Percentiles rank a stretch among this genome's conserved stretches.
These are phyloP conservation scores for Antheraea pernyi DNA, from an alignment of 1,140 invertebrate species.

Conservation along the genomic window DNA sequence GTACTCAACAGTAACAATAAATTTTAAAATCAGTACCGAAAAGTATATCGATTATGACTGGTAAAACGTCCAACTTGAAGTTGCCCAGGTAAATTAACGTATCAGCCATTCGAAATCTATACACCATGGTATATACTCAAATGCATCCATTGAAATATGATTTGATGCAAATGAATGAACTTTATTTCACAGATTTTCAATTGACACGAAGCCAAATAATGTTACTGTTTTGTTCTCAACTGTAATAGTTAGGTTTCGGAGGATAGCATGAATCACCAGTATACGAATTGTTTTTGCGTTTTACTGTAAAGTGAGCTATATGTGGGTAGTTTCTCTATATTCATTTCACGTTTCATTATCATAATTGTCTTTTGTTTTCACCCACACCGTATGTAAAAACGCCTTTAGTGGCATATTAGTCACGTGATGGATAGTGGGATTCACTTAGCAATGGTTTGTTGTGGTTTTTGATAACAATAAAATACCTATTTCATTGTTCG, in stretches of 20 bases:
- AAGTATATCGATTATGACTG: too few relatives aligned
- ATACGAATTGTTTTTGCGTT: not conserved
- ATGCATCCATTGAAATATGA: too few relatives aligned
- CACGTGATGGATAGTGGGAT: not conserved
- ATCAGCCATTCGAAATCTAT: too few relatives aligned
- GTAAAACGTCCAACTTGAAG: too few relatives aligned
- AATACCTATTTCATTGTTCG: not conserved
- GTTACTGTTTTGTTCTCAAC: not conserved
- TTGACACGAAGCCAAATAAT: not conserved
- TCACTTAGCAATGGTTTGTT: not conserved
- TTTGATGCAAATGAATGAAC: too few relatives aligned
- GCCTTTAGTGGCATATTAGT: slow-evolving; percentile 1
- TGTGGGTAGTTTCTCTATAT: slow-evolving; percentile 16
- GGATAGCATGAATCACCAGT: not conserved
- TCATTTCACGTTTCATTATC: slow-evolving; percentile 14
- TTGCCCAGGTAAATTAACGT: too few relatives aligned
- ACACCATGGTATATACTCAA: too few relatives aligned
- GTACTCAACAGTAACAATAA: too few relatives aligned
- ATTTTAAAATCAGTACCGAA: too few relatives aligned
- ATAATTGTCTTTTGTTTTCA: slow-evolving; percentile 15
- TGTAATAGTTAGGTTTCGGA: not conserved
- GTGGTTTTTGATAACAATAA: not conserved
- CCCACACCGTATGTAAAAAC: slow-evolving; percentile 2
- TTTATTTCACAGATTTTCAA: too few relatives aligned
- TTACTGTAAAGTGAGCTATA: slow-evolving; percentile 10